phyloP scores from a whole-genome alignment of 1,140 invertebrate genomes.

The Drosophila aff. region DNA sequence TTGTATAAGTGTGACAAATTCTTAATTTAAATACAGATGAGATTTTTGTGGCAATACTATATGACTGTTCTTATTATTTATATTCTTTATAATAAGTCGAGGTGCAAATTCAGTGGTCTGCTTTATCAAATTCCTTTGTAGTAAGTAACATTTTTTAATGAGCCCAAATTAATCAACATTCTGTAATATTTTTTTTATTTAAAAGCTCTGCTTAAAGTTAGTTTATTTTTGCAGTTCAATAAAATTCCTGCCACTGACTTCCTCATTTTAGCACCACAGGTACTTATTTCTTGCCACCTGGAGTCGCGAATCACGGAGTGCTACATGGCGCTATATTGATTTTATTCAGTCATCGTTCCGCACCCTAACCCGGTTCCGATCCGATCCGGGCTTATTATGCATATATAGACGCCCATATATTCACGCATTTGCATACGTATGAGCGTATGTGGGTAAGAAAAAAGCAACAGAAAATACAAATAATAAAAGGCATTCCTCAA shows the following conservation, averaged over 20 bases:
- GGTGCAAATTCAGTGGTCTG: neutral
- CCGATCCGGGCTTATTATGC: constrained; percentile 38
- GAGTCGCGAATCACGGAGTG: constrained; percentile 34
- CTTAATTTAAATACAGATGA: neutral
- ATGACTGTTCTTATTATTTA: neutral
- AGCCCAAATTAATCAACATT: neutral
- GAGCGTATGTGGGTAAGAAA: neutral
- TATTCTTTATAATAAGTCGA: too few species aligned
- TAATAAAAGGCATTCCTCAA: constrained; percentile 38
- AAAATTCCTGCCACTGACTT: constrained; percentile 12
- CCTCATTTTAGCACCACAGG: neutral
- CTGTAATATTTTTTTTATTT: too few species aligned
- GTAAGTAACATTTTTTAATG: too few species aligned
- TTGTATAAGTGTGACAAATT: neutral
- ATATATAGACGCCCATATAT: constrained; percentile 29
- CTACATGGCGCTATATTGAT: constrained; percentile 42
- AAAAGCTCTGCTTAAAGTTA: neutral
- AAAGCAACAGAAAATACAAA: neutral
- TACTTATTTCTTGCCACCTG: constrained; percentile 29
- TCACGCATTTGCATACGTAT: constrained; percentile 11
- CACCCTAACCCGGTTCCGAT: constrained; percentile 60
- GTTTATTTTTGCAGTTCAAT: constrained; percentile 2
- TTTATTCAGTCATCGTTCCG: constrained; percentile 56
- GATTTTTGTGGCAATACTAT: neutral
- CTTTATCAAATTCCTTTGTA: neutral